Base-by-base conservation (phyloP, 2,113 vertebrate genomes). In the Chaenocephalus aceratus region DNA sequence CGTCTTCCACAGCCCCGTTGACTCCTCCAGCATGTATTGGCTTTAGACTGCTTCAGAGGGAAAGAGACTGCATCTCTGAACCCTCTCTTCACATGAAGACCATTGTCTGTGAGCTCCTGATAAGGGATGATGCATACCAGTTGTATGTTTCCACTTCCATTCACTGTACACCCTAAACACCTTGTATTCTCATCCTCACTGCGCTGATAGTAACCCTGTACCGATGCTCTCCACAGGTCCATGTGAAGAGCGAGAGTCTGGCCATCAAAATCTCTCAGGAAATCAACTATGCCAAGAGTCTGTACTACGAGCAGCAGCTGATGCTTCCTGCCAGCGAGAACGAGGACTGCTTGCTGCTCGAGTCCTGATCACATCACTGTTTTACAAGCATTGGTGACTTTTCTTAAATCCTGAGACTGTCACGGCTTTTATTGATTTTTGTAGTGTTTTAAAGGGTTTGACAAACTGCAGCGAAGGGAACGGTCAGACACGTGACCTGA, bases 211-310 rank as follows among this genome's bases (percentile, higher is more conserved):
- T 30, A 23, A 1, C 10, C 48, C 2, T 16, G n/a, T 52, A 6
- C 9, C 34, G 3, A 7, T 46, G 26, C 5, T 58, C 52, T 72
- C 58, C 34, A 2, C 89, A 99, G 98, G 98, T 99, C 56, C 97
- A 98, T 0, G 97, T 99, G 90, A 97, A 96, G 77, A 97, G 89
- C 0, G 98, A 99, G 94, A 95, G 88, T 74, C 96, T 99, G 0
- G 98, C 98, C 3, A 85, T 97, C 61, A 98, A 97, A 90, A 95
- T 99, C 30, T 99, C 97, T 41, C 98, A 99, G 92, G 97, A 99
- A 94, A 96, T 99, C 87, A 99, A 99, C 96, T 99, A 99, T 63
- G 98, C 98, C 90, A 99, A 99, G 94, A 99, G 98, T 92, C 96
- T 99, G 84, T 99, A 98, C 92, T 99, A 97, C 1, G 98, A 99